phyloP scores from a whole-genome alignment of 2,113 vertebrate genomes.

The Eulacestoma nigropectus region DNA sequence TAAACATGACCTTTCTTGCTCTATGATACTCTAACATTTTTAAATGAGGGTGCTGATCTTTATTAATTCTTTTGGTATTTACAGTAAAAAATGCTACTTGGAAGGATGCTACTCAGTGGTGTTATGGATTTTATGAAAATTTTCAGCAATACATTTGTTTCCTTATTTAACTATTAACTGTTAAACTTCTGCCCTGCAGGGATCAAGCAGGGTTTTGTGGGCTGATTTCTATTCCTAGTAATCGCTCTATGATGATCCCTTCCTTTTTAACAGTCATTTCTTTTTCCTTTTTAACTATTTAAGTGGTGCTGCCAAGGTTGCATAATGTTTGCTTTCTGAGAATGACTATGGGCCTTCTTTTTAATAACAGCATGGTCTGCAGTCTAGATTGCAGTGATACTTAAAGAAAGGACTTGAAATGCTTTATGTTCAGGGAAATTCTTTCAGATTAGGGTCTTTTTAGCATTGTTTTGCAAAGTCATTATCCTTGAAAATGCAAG shows the following conservation, averaged over 20 bases:
- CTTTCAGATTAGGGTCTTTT: background rate
- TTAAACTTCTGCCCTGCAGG: background rate
- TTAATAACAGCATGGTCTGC: background rate
- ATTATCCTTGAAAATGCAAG: background rate
- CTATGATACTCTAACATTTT: background rate
- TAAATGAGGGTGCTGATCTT: background rate
- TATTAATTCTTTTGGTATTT: background rate
- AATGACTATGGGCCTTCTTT: background rate
- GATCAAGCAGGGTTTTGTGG: background rate
- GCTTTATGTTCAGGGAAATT: background rate
- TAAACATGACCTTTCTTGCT: background rate
- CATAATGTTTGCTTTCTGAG: background rate
- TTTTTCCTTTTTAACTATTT: background rate
- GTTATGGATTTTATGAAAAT: background rate
- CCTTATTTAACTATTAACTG: background rate
- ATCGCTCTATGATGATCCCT: background rate
- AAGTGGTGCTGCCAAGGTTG: background rate
- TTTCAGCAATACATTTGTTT: background rate
- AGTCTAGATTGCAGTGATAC: background rate
- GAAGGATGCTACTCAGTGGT: background rate
- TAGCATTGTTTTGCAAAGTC: background rate
- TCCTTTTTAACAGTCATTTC: background rate
- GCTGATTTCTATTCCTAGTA: background rate
- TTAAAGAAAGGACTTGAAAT: background rate
- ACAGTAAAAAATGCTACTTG: background rate